Evolutionary conservation across 2,888 invertebrate species (phyloP).

Genomic region (Malthinus seriepunctatus): DNA sequence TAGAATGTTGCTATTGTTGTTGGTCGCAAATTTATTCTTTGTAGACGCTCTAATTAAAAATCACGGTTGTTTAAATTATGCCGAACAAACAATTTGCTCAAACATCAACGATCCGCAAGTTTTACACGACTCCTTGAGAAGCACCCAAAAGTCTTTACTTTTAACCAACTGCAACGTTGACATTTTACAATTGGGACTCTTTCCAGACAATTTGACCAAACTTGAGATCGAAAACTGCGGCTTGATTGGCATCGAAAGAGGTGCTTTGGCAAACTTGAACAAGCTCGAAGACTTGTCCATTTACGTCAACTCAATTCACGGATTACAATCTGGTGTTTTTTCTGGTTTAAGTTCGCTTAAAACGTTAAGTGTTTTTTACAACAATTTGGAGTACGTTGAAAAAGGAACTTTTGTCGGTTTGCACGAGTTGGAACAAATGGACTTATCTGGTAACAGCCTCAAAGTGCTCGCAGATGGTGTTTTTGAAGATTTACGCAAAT

Average conservation of each 20-base stretch:
- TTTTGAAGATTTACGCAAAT: slow-evolving; percentile 17
- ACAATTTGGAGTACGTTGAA: slow-evolving; percentile 12
- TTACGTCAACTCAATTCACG: slow-evolving; percentile 12
- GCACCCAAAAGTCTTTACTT: not conserved
- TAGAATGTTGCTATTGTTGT: too few relatives aligned
- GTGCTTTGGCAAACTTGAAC: slow-evolving; percentile 11
- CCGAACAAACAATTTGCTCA: slow-evolving; percentile 14
- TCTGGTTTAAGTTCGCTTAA: slow-evolving; percentile 9
- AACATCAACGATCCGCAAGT: slow-evolving; percentile 18
- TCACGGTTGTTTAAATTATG: slow-evolving; percentile 17
- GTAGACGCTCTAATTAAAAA: not conserved
- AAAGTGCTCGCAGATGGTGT: slow-evolving; percentile 14
- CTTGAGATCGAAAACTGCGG: slow-evolving; percentile 14
- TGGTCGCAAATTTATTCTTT: too few relatives aligned
- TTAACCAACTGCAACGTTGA: slow-evolving; percentile 14
- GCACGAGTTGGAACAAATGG: slow-evolving; percentile 12
- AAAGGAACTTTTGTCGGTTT: slow-evolving; percentile 22
- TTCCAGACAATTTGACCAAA: slow-evolving; percentile 13
- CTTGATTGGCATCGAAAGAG: slow-evolving; percentile 19
- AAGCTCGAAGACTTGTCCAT: slow-evolving; percentile 12
- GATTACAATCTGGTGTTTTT: slow-evolving; percentile 21
- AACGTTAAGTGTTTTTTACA: slow-evolving; percentile 16
- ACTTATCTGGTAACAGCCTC: slow-evolving; percentile 14
- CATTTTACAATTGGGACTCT: slow-evolving; percentile 5
- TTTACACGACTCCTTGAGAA: slow-evolving; percentile 4